Conservation (phyloP, 2,113 vertebrate species). For the Rhineura floridana region DNA sequence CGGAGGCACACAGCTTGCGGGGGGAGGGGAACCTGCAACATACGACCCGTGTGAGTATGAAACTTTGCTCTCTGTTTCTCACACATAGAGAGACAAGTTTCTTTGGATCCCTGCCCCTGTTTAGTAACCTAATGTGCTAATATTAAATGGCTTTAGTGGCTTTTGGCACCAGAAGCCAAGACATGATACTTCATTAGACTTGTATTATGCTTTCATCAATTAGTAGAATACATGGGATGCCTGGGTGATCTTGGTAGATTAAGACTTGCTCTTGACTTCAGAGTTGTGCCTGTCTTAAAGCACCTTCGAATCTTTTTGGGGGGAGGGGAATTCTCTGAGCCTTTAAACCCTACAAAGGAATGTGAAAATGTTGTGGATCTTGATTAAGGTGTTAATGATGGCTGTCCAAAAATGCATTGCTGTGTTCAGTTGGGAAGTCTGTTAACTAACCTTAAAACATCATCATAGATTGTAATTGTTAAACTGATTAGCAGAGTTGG, state of each 20-base stretch:
- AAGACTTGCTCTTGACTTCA: neutral
- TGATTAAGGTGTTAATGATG: neutral
- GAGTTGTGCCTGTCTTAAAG: neutral
- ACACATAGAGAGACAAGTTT: neutral
- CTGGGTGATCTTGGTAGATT: neutral
- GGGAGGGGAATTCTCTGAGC: neutral
- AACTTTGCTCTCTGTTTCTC: accelerated
- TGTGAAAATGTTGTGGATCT: neutral
- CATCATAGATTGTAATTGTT: neutral
- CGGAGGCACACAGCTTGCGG: too few relatives aligned
- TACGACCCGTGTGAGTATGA: neutral
- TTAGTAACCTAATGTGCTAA: neutral
- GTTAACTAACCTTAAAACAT: neutral
- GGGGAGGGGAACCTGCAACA: neutral
- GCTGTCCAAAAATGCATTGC: neutral
- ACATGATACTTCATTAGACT: neutral
- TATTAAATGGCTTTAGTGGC: accelerated
- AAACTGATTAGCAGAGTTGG: neutral
- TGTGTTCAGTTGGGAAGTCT: neutral
- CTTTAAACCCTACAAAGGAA: neutral
- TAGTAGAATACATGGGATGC: neutral
- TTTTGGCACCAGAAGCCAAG: accelerated
- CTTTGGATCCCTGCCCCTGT: accelerated
- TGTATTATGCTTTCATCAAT: neutral
- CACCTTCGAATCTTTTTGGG: neutral